phyloP scores from a whole-genome alignment of 2,797 vertebrate genomes.

The Acipenser ruthenus region DNA sequence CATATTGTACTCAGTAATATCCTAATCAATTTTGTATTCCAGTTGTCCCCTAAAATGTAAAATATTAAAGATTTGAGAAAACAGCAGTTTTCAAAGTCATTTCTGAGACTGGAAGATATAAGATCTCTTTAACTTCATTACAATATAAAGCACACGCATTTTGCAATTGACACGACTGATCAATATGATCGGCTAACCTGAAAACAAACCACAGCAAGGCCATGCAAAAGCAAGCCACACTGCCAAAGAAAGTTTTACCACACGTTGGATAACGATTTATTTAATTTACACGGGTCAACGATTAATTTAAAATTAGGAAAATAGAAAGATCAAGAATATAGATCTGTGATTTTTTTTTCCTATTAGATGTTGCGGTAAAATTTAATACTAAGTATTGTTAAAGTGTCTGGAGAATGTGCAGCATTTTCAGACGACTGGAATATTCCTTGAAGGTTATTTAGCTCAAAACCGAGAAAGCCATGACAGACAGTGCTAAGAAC shows the following conservation, averaged over 20 bases:
- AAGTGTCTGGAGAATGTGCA: conserved; percentile 22
- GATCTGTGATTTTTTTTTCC: not conserved
- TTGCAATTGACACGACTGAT: conserved; percentile 42
- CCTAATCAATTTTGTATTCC: too few relatives aligned
- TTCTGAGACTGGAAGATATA: conserved; percentile 4
- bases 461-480: too few relatives aligned
- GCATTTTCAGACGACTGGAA: conserved; percentile 6
- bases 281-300: conserved; percentile 30
- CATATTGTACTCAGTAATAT: too few relatives aligned
- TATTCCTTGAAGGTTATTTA: too few relatives aligned
- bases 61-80: not conserved
- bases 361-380: conserved; percentile 19
- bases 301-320: conserved; percentile 24
- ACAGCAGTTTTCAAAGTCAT: not conserved
- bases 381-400: conserved; percentile 23
- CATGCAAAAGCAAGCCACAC: conserved; percentile 36
- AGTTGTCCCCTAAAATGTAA: too few relatives aligned
- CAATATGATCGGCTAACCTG: conserved; percentile 55
- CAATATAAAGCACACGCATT: conserved; percentile 33
- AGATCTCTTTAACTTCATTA: conserved; percentile 33
- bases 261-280: too few relatives aligned
- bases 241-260: conserved; percentile 1
- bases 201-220: conserved; percentile 33
- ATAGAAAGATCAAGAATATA: conserved; percentile 14
- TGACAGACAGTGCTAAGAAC: too few relatives aligned